Base-by-base conservation (phyloP, 2,113 vertebrate genomes). In the Pseudopipra pipra region DNA sequence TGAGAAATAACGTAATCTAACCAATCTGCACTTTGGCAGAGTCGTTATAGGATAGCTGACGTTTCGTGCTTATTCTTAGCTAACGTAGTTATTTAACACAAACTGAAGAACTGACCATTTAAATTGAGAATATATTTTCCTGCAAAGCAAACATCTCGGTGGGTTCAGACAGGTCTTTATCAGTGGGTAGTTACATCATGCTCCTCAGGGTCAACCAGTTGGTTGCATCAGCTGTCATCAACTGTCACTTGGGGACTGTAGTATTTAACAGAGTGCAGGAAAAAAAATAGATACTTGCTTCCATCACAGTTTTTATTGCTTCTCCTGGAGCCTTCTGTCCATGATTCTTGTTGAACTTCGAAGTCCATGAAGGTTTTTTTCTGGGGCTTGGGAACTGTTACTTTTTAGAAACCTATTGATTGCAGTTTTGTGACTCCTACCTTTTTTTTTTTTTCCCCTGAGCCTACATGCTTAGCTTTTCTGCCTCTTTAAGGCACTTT, bases 121-220 rank as follows among this genome's bases (percentile, higher is more conserved):
- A 31, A 44, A 56, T 8, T 75, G 16, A 55, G 19, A 35, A 27
- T 71, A 33, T 63, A 3, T 88, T 80, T 74, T 80, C 25, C 28
- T 51, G 33, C 17, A 83, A 85, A 87, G 31, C 25, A 12, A n/a
- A 75, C 73, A 10, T 46, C 14, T 61, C 8, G 1, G 12, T 55
- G 39, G 18, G 22, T 41, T 88, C 68, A 62, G 41, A 44, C 25
- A 11, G 33, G 24, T 55, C 37, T 90, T 81, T 46, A 6, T 43
- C 0, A 0, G 30, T 25, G 44, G 14, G 12, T 73, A 20, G 44
- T 77, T 54, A 13, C 21, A 12, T 12, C 43, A 51, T 39, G 14
- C 21, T 83, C 35, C 10, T 82, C 46, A 47, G 63, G 16, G 49
- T 90, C 67, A 74, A 3, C 15, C 23, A 35, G 28, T n/a, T 92